These are phyloP conservation scores for Thamnaconus septentrionalis DNA, from an alignment of 2,113 vertebrate genomes.

Conservation along the genomic window DNA sequence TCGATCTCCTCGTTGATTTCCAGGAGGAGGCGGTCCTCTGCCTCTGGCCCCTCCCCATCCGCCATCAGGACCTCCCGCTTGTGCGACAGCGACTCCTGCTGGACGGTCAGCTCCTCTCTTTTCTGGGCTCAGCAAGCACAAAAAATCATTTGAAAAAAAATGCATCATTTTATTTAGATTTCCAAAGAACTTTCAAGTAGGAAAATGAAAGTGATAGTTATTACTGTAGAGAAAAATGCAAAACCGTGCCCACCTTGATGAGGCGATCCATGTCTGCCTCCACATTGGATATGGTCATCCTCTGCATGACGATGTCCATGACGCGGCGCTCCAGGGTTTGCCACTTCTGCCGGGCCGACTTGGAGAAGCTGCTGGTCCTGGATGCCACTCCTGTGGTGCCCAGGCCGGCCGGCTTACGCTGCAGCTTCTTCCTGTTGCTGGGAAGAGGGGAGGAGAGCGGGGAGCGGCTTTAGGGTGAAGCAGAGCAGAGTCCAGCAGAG, in stretches of 20 bases:
- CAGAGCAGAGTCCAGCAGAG: no score
- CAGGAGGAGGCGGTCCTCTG: constrained; percentile 82
- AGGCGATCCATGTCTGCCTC: constrained; percentile 97
- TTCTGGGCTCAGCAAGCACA: constrained; percentile 77
- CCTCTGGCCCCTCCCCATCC: constrained; percentile 84
- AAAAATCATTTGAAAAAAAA: no score
- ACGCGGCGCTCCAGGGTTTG: constrained; percentile 88
- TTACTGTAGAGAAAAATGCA: neutral
- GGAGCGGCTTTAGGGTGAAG: no score
- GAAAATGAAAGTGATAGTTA: no score
- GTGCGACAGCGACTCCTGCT: constrained; percentile 86
- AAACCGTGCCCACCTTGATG: constrained; percentile 80
- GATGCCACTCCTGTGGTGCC: constrained; percentile 6
- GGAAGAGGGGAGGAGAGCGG: neutral
- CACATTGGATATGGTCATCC: constrained; percentile 91
- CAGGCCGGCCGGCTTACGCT: constrained; percentile 79
- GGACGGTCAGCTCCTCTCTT: constrained; percentile 90
- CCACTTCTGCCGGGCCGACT: constrained; percentile 93
- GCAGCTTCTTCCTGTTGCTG: constrained; percentile 85
- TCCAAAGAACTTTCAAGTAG: no score
- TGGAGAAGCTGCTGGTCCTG: constrained; percentile 81
- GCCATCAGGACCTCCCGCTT: constrained; percentile 84
- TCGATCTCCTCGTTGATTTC: constrained; percentile 94
- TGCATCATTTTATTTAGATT: no score
- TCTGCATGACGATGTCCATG: constrained; percentile 94